Evolutionary conservation across 2,888 invertebrate genomes (phyloP).

Genomic region (Lasioglossum malachurum): DNA sequence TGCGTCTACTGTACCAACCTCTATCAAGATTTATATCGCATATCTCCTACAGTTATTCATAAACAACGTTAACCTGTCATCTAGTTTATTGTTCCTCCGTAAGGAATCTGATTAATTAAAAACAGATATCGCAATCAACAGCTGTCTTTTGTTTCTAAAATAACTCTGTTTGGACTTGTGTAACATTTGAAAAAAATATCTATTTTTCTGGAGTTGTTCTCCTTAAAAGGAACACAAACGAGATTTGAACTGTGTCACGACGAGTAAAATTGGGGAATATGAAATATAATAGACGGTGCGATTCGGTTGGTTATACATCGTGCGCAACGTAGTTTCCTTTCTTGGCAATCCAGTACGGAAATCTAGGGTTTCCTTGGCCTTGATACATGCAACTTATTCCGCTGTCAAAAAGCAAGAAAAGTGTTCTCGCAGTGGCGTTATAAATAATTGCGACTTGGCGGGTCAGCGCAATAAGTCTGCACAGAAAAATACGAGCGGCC

Average conservation of each 20-base stretch:
- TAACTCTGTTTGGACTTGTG: neutral
- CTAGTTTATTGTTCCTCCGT: neutral
- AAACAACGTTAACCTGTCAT: slow-evolving; percentile 25
- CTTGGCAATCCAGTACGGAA: slow-evolving; percentile 13
- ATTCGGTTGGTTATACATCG: neutral
- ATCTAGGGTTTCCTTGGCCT: slow-evolving; percentile 19
- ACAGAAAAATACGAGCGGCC: slow-evolving; percentile 62
- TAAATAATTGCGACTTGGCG: slow-evolving; percentile 67
- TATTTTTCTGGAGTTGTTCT: no score
- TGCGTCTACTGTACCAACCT: slow-evolving; percentile 17
- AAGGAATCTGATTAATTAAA: neutral
- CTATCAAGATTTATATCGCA: slow-evolving; percentile 22
- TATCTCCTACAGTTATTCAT: slow-evolving; percentile 29
- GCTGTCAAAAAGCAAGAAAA: slow-evolving; percentile 62
- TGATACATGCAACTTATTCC: slow-evolving; percentile 50
- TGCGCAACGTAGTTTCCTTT: slow-evolving; percentile 2
- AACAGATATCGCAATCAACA: neutral
- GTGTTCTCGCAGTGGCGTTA: slow-evolving; percentile 58
- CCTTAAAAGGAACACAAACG: no score
- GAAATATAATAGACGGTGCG: neutral
- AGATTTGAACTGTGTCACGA: no score
- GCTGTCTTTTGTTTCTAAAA: neutral
- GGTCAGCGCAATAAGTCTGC: slow-evolving; percentile 58
- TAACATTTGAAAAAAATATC: no score
- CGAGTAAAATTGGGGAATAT: neutral